phyloP scores from a whole-genome alignment of 2,888 invertebrate genomes.

The Drosophila testacea region DNA sequence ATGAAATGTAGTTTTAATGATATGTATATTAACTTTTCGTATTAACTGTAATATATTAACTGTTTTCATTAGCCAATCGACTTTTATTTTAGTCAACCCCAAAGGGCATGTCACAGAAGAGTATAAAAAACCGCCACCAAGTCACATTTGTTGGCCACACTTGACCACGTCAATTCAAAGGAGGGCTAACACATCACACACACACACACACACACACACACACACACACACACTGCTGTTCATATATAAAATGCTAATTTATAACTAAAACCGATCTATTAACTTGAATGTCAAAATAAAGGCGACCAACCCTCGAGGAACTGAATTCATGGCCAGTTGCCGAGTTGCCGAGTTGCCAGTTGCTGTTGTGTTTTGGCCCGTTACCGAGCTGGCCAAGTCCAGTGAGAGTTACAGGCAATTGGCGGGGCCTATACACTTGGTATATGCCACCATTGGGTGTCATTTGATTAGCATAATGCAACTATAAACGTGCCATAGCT shows the following conservation, averaged over 20 bases:
- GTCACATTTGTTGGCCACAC: conserved; percentile 45
- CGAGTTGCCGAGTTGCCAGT: conserved; percentile 38
- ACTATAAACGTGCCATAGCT: conserved; percentile 78
- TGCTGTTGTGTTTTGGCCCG: background rate
- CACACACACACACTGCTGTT: conserved; percentile 20
- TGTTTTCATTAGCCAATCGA: conserved; percentile 39
- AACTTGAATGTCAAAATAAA: conserved; percentile 80
- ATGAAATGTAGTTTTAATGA: conserved; percentile 19
- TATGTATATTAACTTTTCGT: conserved; percentile 21
- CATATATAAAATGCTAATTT: conserved; percentile 79
- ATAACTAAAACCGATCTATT: conserved; percentile 81
- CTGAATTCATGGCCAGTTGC: conserved; percentile 48
- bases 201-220: conserved; percentile 18
- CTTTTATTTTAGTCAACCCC: conserved; percentile 46
- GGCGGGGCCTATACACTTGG: conserved; percentile 21
- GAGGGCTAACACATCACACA: conserved; percentile 39
- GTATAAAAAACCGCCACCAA: conserved; percentile 46
- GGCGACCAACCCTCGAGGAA: conserved; percentile 59
- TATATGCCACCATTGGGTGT: conserved; percentile 79
- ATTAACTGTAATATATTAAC: conserved; percentile 36
- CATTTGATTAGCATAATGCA: conserved; percentile 81
- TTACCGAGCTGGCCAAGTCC: conserved; percentile 37
- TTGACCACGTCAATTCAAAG: conserved; percentile 50
- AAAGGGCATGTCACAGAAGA: conserved; percentile 13
- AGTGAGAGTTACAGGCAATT: conserved; percentile 44